Conservation (phyloP, 1,140 invertebrate genomes). For the Tribolium madens region DNA sequence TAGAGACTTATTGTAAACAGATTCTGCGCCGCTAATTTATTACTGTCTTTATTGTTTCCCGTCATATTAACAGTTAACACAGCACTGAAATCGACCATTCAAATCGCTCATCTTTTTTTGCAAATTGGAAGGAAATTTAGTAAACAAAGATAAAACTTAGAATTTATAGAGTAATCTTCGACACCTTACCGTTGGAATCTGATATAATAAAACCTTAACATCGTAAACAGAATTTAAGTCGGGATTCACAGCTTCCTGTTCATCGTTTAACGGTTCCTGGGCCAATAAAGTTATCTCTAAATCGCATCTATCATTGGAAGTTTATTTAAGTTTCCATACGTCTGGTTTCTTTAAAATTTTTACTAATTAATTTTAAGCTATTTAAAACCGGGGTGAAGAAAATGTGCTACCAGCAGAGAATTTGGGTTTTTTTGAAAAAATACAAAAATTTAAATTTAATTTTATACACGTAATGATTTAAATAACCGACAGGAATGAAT, state of each 20-base stretch:
- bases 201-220: constrained; percentile 47
- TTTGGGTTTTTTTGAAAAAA: no score
- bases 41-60: constrained; percentile 60
- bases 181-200: constrained; percentile 47
- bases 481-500: no score
- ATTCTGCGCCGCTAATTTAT: constrained; percentile 60
- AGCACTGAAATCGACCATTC: constrained; percentile 6
- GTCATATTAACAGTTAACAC: constrained; percentile 49
- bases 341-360: constrained; percentile 45
- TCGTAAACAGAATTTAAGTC: constrained; percentile 44
- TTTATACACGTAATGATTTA: no score
- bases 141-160: constrained; percentile 44
- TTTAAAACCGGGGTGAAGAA: not conserved
- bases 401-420: not conserved
- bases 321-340: constrained; percentile 46
- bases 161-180: constrained; percentile 45
- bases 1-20: constrained; percentile 61
- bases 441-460: no score
- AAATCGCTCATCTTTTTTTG: not conserved
- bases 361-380: constrained; percentile 26
- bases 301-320: constrained; percentile 47
- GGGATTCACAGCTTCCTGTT: constrained; percentile 44
- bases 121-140: constrained; percentile 16
- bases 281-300: constrained; percentile 48
- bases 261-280: constrained; percentile 43